Evolutionary conservation across 2,113 vertebrate species (phyloP).

Genomic region (cattle (Bos taurus)): ARS-UCD2.0 NC_037342.1:39281501-39282000

Average conservation of each 20-base stretch:
- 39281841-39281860: background rate
- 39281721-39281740: background rate
- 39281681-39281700: background rate
- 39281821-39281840: background rate
- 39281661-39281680: background rate
- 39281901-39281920: background rate
- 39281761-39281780: background rate
- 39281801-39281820: background rate
- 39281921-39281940: conserved; percentile 1
- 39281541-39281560: background rate
- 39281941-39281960: conserved; percentile 45
- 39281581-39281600: background rate
- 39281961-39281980: background rate
- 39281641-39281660: background rate
- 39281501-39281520: background rate
- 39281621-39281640: background rate
- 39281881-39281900: background rate
- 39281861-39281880: background rate
- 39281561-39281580: background rate
- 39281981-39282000: conserved; percentile 6
- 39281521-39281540: background rate
- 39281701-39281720: background rate
- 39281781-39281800: background rate
- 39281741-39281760: background rate
- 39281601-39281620: background rate